These are phyloP conservation scores for Centruroides vittatus DNA, from an alignment of 1,140 invertebrate species.

Conservation along the genomic window DNA sequence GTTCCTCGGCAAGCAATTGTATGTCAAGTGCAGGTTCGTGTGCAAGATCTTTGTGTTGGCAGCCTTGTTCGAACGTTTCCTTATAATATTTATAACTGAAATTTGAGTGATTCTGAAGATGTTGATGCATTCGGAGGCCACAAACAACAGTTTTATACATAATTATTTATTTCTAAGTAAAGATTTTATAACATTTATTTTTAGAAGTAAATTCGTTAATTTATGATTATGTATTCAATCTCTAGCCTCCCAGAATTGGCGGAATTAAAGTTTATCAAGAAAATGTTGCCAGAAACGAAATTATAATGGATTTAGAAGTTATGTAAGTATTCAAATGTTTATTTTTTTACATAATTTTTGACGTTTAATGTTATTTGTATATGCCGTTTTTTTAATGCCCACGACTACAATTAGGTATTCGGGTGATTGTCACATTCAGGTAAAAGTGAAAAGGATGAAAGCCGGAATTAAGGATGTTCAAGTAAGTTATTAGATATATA, in stretches of 20 bases:
- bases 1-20: no score
- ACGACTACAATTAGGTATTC: conserved; percentile 24
- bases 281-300: conserved; percentile 82
- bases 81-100: no score
- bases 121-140: no score
- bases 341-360: not conserved
- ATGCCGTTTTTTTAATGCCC: not conserved
- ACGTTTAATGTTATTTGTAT: not conserved
- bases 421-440: conserved; percentile 84
- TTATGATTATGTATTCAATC: not conserved
- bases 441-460: conserved; percentile 59
- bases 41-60: no score
- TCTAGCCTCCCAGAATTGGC: conserved; percentile 75
- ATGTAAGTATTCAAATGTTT: conserved; percentile 41
- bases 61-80: no score
- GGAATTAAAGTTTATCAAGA: conserved; percentile 91
- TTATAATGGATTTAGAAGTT: conserved; percentile 87
- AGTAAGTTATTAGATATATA: conserved; percentile 30
- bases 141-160: no score
- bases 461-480: conserved; percentile 88
- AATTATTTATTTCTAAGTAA: no score
- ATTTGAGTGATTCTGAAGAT: not conserved
- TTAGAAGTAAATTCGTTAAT: no score
- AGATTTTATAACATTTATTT: no score
- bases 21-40: no score